Percentiles rank a stretch among this genome's conserved stretches.
Evolutionary conservation across 2,888 invertebrate genomes (phyloP).

Genomic region (Lepidochitona cinerea): DNA sequence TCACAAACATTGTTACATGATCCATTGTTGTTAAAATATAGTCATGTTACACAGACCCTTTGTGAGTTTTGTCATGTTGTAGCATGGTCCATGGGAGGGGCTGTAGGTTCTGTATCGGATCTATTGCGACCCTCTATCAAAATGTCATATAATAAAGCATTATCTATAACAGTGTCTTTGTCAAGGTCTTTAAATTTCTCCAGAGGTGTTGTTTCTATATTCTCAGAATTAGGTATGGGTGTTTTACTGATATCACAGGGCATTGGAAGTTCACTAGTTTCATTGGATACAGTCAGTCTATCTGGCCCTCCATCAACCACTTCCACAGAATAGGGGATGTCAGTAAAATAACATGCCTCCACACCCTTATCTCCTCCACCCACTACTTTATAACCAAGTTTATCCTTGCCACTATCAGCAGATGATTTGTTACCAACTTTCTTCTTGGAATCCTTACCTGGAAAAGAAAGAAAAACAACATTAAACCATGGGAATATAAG

Average conservation of each 20-base stretch:
- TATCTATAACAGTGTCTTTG: neutral
- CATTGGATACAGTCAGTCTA: neutral
- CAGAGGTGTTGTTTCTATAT: neutral
- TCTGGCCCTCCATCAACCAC: neutral
- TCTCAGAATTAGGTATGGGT: neutral
- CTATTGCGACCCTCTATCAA: neutral
- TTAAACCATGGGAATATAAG: too few relatives aligned
- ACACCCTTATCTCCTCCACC: neutral
- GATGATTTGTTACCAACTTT: neutral
- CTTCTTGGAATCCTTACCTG: neutral
- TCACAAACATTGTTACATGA: too few relatives aligned
- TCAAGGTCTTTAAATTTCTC: neutral
- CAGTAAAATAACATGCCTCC: neutral
- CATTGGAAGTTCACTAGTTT: neutral
- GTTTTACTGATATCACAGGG: neutral
- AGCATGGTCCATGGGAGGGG: neutral
- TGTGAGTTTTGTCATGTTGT: neutral
- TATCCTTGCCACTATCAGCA: neutral
- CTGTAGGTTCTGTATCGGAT: neutral
- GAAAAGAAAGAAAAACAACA: neutral
- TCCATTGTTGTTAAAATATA: too few relatives aligned
- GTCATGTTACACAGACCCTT: too few relatives aligned
- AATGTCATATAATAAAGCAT: neutral
- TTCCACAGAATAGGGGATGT: neutral
- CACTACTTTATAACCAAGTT: neutral